Conservation (phyloP, 2,113 vertebrate species). For the Gambusia holbrooki region DNA sequence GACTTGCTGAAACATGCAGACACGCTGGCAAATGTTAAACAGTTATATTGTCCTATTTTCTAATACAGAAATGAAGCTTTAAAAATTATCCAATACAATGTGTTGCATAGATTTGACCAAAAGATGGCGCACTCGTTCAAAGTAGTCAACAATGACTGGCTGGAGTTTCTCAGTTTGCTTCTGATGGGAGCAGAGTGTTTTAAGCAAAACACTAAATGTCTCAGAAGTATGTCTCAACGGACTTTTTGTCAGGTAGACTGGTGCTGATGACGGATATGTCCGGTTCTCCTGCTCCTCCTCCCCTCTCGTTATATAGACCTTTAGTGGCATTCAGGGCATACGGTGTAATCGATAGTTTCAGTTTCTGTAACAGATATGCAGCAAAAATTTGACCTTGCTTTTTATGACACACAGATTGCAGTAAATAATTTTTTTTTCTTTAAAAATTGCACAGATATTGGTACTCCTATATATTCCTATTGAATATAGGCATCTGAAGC, state of each 20-base stretch:
- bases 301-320: slow-evolving; percentile 51
- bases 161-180: slow-evolving; percentile 1
- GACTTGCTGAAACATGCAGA: no score
- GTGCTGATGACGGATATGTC: slow-evolving; percentile 34
- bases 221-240: slow-evolving; percentile 64
- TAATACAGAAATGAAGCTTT: background rate
- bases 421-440: background rate
- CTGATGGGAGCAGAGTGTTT: background rate
- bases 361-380: slow-evolving; percentile 63
- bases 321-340: slow-evolving; percentile 59
- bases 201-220: slow-evolving; percentile 15
- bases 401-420: background rate
- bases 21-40: slow-evolving; percentile 9
- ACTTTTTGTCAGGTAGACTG: slow-evolving; percentile 43
- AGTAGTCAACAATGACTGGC: slow-evolving; percentile 7
- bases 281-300: slow-evolving; percentile 19
- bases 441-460: no score
- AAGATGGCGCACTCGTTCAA: slow-evolving; percentile 37
- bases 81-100: background rate
- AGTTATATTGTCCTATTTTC: background rate
- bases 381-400: background rate
- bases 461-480: no score
- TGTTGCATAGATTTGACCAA: slow-evolving; percentile 23
- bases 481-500: no score
- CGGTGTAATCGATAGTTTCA: slow-evolving; percentile 74